Percentiles rank a stretch among this genome's conserved stretches.
These are phyloP conservation scores for Spilosoma lubricipeda DNA, from an alignment of 2,888 invertebrate species.

Conservation along the genomic window DNA sequence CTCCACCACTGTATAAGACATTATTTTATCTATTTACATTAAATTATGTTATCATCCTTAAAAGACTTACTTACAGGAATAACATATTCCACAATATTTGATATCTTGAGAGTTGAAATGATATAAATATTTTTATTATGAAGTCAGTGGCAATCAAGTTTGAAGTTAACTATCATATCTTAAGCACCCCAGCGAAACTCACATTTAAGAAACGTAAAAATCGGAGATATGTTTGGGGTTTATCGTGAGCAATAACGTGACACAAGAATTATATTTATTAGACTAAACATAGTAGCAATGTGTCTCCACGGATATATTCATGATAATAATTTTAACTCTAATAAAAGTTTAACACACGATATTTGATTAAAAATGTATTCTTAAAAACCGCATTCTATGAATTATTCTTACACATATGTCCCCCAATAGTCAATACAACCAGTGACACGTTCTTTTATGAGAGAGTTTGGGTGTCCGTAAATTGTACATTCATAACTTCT, in stretches of 20 bases:
- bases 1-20: conserved; percentile 86
- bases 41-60: too few relatives aligned
- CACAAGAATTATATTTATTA: neutral
- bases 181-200: too few relatives aligned
- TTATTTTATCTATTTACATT: neutral
- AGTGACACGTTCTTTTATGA: neutral
- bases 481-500: neutral
- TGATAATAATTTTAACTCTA: neutral
- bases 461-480: neutral
- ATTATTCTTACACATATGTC: neutral
- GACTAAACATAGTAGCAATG: conserved; percentile 47
- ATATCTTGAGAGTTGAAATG: too few relatives aligned
- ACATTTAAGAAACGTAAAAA: too few relatives aligned
- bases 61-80: too few relatives aligned
- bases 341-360: neutral
- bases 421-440: neutral
- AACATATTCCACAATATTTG: too few relatives aligned
- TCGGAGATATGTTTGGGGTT: too few relatives aligned
- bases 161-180: too few relatives aligned
- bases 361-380: neutral
- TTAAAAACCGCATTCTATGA: neutral
- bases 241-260: neutral
- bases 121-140: too few relatives aligned
- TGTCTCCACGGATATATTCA: conserved; percentile 43
- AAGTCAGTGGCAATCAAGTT: too few relatives aligned